phyloP scores from a whole-genome alignment of 2,888 invertebrate genomes.

The Melikaiella ostensackeni region DNA sequence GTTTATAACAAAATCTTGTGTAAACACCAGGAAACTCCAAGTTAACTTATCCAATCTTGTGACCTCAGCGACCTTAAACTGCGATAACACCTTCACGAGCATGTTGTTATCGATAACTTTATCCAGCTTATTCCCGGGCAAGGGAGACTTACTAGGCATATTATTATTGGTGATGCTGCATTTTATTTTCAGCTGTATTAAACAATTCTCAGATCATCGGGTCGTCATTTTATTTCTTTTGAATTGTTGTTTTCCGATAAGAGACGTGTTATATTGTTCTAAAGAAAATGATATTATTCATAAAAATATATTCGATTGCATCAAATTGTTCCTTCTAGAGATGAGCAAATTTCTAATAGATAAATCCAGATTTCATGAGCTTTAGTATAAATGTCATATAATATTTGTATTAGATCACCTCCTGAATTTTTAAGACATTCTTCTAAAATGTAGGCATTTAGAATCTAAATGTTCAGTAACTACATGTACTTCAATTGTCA shows the following conservation, averaged over 20 bases:
- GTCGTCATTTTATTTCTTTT: constrained; percentile 19
- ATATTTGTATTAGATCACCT: too few relatives aligned
- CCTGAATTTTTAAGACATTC: too few relatives aligned
- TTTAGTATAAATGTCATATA: too few relatives aligned
- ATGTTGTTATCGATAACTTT: constrained; percentile 46
- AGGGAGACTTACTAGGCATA: constrained; percentile 12
- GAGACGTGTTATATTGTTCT: too few relatives aligned
- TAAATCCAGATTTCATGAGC: too few relatives aligned
- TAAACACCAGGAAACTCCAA: constrained; percentile 28
- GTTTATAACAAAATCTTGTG: not conserved
- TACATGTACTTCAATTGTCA: too few relatives aligned
- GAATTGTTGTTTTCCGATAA: constrained; percentile 11
- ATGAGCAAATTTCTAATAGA: too few relatives aligned
- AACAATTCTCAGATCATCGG: constrained; percentile 29
- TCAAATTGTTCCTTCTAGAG: too few relatives aligned
- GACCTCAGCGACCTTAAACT: constrained; percentile 43
- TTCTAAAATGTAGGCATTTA: too few relatives aligned
- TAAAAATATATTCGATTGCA: too few relatives aligned
- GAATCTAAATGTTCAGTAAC: too few relatives aligned
- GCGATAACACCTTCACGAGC: constrained; percentile 48
- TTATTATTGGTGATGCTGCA: constrained; percentile 11
- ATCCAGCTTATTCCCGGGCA: constrained; percentile 6
- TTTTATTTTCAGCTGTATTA: constrained; percentile 18
- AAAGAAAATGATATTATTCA: too few relatives aligned
- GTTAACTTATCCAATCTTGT: constrained; percentile 47